Conservation (phyloP, 2,113 vertebrate genomes). For the Pomatorhinus ruficollis region DNA sequence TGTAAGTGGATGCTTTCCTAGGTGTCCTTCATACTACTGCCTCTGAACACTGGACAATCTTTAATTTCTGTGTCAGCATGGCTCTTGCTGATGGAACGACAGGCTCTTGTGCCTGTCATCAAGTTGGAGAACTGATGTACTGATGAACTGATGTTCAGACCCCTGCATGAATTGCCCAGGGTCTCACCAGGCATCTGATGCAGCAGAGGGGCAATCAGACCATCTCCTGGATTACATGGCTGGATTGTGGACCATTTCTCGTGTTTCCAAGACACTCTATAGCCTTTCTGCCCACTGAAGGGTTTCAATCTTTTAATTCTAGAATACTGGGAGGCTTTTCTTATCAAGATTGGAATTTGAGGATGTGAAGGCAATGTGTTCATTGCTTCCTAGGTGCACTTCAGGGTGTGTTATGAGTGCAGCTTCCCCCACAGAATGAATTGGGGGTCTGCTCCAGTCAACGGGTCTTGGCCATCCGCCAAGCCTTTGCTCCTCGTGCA, state of each 20-base stretch:
- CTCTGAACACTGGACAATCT: neutral
- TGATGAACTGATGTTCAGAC: neutral
- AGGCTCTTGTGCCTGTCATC: neutral
- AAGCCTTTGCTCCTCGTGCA: neutral
- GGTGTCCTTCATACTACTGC: neutral
- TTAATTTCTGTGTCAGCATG: neutral
- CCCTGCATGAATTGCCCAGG: neutral
- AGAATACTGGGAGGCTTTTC: neutral
- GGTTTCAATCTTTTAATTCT: neutral
- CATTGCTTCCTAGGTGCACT: neutral
- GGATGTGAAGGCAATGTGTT: neutral
- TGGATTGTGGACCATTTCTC: fast-evolving
- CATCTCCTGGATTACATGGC: neutral
- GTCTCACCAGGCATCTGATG: neutral
- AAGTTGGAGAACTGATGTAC: neutral
- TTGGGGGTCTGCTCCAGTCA: fast-evolving
- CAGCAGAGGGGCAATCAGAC: neutral
- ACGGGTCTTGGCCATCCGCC: neutral
- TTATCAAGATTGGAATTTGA: neutral
- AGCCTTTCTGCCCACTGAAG: neutral
- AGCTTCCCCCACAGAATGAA: neutral
- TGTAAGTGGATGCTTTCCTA: neutral
- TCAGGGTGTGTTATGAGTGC: neutral
- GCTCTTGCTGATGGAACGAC: neutral
- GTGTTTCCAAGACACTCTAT: neutral